Evolutionary conservation across 2,797 vertebrate genomes (phyloP), one percentile per base, ranked within the genome.

Genomic region (Sebastolobus altivelis): DNA sequence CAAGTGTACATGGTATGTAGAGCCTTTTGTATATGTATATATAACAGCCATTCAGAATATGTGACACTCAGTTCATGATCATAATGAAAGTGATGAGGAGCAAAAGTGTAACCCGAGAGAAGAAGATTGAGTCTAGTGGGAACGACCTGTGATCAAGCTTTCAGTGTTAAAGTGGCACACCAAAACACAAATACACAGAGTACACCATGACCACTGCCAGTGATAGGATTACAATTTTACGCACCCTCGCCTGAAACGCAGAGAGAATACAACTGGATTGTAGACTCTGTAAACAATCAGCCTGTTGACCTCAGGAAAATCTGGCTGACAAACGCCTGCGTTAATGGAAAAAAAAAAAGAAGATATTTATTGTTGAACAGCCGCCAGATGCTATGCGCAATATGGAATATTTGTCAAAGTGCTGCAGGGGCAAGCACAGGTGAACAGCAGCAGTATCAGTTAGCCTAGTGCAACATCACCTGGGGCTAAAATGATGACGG

Each of bases 211-310:
- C 16, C 12, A 29, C 10, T 58, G 67, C 27, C 79, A 67, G 46
- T 71, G 31, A 82, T 25, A 16, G 40, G 63, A 80, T 73, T 75
- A 70, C 8, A 74, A 72, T 72, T 59, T 25, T 6, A 60, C 40
- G 35, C 46, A 43, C 8, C 29, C 52, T 60, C 13, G 27, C 38
- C 27, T 79, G 35, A 60, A 25, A 73, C 76, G 85, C 31, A 29
- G 31, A 75, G 35, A 20, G 16, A 40, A 18, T n/a, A 63, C 38
- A 83, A 61, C 40, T 65, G 59, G 60, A 71, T 6, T 69, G 52
- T 55, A 55, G 61, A 49, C 37, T 61, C 66, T 43, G 79, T 83
- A 73, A 82, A 85, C 73, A 72, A 80, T 87, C 74, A 79, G 38
- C 27, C 72, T 68, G 35, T 52, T 79, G 78, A 87, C 73, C 70